Conservation (phyloP, 2,888 invertebrate genomes). For the Aphodius granarius region DNA sequence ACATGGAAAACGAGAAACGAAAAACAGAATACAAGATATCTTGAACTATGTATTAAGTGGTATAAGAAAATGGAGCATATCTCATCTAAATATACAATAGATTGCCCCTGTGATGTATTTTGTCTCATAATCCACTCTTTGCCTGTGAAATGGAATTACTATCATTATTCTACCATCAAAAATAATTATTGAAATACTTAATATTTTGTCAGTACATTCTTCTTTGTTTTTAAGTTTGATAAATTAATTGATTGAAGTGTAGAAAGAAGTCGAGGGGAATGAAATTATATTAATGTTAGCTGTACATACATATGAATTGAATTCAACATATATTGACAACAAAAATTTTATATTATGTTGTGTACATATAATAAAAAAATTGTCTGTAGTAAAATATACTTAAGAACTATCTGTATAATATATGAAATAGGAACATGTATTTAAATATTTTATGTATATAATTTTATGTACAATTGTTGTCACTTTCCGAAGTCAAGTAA, state of each 20-base stretch:
- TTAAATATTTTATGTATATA: constrained; percentile 31
- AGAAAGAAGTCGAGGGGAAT: neutral
- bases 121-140: too few species aligned
- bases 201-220: too few species aligned
- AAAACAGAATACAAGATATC: too few species aligned
- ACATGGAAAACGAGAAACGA: too few species aligned
- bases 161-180: too few species aligned
- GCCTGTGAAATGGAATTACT: too few species aligned
- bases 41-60: too few species aligned
- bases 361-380: constrained; percentile 4
- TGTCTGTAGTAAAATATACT: constrained; percentile 14
- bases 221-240: too few species aligned
- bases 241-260: neutral
- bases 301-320: neutral
- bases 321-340: constrained; percentile 1
- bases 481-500: neutral
- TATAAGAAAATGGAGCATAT: too few species aligned
- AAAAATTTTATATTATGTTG: constrained; percentile 13
- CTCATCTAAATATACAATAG: too few species aligned
- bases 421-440: constrained; percentile 40
- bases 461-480: constrained; percentile 18
- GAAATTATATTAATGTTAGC: neutral
- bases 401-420: constrained; percentile 23
- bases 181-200: too few species aligned
- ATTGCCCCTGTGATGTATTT: too few species aligned